phyloP scores from a whole-genome alignment of 2,797 vertebrate species.

The Botia almorhae region DNA sequence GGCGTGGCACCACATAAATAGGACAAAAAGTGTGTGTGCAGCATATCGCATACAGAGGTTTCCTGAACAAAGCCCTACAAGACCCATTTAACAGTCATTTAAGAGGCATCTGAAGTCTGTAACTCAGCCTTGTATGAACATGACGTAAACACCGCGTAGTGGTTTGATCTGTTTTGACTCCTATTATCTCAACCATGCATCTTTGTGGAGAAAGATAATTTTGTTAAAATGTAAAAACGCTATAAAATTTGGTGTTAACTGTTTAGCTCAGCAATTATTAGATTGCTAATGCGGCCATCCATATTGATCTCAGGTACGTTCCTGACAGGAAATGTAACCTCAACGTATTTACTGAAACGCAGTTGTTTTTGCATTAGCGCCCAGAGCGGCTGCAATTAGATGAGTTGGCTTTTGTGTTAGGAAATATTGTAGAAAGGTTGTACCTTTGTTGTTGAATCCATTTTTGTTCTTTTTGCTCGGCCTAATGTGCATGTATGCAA shows the following conservation, averaged over 20 bases:
- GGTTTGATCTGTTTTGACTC: conserved; percentile 5
- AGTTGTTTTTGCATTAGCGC: conserved; percentile 34
- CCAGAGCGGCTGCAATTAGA: conserved; percentile 41
- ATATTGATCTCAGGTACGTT: conserved; percentile 53
- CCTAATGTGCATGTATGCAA: conserved; percentile 28
- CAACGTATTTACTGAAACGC: conserved; percentile 55
- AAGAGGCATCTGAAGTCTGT: conserved; percentile 14
- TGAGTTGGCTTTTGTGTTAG: conserved; percentile 40
- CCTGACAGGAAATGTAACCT: conserved; percentile 48
- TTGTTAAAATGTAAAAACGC: conserved; percentile 34
- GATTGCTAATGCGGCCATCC: conserved; percentile 47
- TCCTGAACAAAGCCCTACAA: conserved; percentile 1
- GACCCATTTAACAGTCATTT: conserved; percentile 4
- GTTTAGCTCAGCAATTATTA: conserved; percentile 53
- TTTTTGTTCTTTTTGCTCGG: conserved; percentile 18
- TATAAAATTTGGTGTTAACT: conserved; percentile 39
- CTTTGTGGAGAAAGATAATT: conserved; percentile 10
- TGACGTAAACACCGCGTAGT: conserved; percentile 8
- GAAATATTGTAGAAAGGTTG: conserved; percentile 1
- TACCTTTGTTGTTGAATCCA: conserved; percentile 40
- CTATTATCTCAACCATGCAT: conserved; percentile 18
- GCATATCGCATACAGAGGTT: conserved; percentile 4
- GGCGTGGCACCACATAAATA: conserved; percentile 51
- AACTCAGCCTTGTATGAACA: conserved; percentile 28
- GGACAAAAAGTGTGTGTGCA: conserved; percentile 29